These are phyloP conservation scores for Acridotheres tristis DNA, from an alignment of 2,797 vertebrate species.

Conservation along the genomic window DNA sequence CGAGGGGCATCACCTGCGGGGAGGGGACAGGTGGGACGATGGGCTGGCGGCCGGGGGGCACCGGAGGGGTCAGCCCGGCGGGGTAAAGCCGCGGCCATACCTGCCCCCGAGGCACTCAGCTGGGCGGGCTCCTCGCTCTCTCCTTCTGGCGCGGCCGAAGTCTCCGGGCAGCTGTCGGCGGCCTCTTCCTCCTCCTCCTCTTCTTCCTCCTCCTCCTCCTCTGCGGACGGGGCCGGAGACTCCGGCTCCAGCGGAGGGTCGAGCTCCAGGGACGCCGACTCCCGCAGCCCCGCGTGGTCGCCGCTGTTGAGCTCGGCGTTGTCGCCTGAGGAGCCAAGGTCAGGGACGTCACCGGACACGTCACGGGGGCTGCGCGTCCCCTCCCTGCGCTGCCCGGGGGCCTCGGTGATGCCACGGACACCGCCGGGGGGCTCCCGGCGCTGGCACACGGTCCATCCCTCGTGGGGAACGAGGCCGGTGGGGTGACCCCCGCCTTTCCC, in stretches of 20 bases:
- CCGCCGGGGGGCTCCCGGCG: background rate
- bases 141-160: background rate
- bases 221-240: background rate
- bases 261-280: conserved; percentile 51
- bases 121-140: background rate
- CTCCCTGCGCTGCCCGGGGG: background rate
- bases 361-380: background rate
- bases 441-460: accelerated
- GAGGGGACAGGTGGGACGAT: background rate
- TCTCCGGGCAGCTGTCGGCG: conserved; percentile 25
- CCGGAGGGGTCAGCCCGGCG: background rate
- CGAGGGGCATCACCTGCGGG: conserved; percentile 82
- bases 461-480: accelerated
- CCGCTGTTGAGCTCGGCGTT: conserved; percentile 49
- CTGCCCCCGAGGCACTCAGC: background rate
- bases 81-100: background rate
- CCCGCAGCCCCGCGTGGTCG: conserved; percentile 58
- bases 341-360: background rate
- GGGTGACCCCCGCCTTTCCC: background rate
- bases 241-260: background rate
- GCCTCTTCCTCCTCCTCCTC: conserved; percentile 17
- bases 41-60: accelerated
- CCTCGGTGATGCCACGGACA: background rate
- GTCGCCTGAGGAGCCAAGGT: conserved; percentile 57
- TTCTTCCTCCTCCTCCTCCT: conserved; percentile 5